Percentiles rank a stretch among this genome's conserved stretches.
These are phyloP conservation scores for Axinella damicornis DNA, from an alignment of 37 sponge, comb jelly and placozoan species.

Conservation along the genomic window DNA sequence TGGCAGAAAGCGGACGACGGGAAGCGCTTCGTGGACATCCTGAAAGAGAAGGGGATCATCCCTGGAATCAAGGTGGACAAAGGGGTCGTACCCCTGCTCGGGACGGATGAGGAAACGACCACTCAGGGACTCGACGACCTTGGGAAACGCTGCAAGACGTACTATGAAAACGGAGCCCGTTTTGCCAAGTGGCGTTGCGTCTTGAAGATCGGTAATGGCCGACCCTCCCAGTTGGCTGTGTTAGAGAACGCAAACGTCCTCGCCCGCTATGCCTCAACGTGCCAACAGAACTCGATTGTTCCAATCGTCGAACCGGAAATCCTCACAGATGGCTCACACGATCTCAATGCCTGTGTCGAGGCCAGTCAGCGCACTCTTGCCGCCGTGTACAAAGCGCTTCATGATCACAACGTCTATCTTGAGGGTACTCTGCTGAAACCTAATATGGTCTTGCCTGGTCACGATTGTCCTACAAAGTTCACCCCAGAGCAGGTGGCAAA, in stretches of 20 bases:
- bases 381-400: constrained; percentile 95
- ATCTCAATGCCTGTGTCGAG: constrained; percentile 83
- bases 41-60: constrained; percentile 83
- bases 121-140: constrained; percentile 96
- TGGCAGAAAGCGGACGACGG: constrained; percentile 92
- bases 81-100: constrained; percentile 87
- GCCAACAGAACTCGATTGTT: constrained; percentile 88
- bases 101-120: constrained; percentile 89
- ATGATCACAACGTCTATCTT: constrained; percentile 94
- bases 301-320: constrained; percentile 99
- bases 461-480: constrained; percentile 80
- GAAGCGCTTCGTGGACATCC: constrained; percentile 84
- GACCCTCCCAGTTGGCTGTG: constrained; percentile 86
- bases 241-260: constrained; percentile 96
- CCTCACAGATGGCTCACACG: constrained; percentile 90
- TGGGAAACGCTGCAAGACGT: constrained; percentile 86
- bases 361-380: constrained; percentile 85
- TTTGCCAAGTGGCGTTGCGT: constrained; percentile 99
- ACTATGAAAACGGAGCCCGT: constrained; percentile 85
- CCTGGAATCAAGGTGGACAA: constrained; percentile 99
- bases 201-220: constrained; percentile 86
- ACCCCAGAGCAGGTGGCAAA: constrained; percentile 90
- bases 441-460: constrained; percentile 96
- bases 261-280: constrained; percentile 94
- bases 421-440: constrained; percentile 98